Base-by-base conservation (phyloP, 2,888 invertebrate genomes). In the Hemicrepidius hirtus region DNA sequence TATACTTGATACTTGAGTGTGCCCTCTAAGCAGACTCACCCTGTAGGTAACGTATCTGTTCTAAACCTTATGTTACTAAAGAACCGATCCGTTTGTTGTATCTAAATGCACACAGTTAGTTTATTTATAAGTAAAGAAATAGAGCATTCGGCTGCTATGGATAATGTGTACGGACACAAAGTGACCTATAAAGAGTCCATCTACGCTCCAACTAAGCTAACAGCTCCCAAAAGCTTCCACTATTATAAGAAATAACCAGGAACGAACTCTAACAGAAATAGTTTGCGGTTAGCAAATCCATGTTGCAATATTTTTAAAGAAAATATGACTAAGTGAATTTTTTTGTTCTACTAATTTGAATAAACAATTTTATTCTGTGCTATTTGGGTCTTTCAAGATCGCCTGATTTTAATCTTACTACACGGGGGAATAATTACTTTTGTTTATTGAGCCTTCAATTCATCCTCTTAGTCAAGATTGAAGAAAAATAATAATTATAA, bases 121-220 rank as follows among this genome's bases (percentile, higher is more conserved):
- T 62, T 62, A 62, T 62, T 62, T 62, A 62, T 62, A 62, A 16
- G 55, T 41, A 49, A 32, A 53, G 53, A 65, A 65, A 65, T 65
- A 53, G 65, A 65, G 24, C 65, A 21, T 65, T 40, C 24, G 10
- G 28, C 53, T 37, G 49, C 53, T 24, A 16, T 62, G 24, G 62
- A 46, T 24, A 49, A 63, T 49, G 24, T 65, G 49, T 44, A n/a
- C 35, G 18, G 49, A 10, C 37, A 50, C 49, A 20, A 41, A 65
- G 53, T 65, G 65, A 65, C 65, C 65, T 55, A 65, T 41, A 50
- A 65, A 65, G 55, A 65, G 50, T 53, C 53, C 55, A 37, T 50
- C 50, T 18, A 50, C 24, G 50, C 24, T 46, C 16, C 18, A 46
- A 9, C 13, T 13, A 40, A n/a, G 3, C 46, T 18, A 9, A 46